Base-by-base conservation (phyloP, 1,140 invertebrate genomes). In the Diabrotica virgifera region DNA sequence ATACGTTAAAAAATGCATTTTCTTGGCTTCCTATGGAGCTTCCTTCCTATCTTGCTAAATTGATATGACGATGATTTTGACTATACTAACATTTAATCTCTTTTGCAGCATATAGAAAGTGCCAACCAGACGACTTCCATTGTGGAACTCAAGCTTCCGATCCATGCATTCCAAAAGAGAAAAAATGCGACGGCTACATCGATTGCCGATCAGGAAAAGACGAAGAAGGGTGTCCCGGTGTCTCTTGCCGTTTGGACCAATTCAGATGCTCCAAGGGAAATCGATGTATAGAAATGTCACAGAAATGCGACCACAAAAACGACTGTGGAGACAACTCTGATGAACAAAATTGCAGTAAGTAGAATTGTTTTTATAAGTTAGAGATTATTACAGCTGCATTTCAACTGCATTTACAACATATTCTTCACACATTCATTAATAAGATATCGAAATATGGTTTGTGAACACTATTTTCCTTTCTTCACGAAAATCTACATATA, bases 241-340 rank as follows among this genome's bases (percentile, higher is more conserved):
- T 86, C 6, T 83, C 89, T 14, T 96, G 94, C 73, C 84, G 87
- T 53, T 82, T 95, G 65, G 93, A 95, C 80, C 93, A 96, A 83
- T 96, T 95, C 82, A 85, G 92, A 38, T 97, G 95, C 79, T 87
- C 88, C 65, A 87, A 90, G 69, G 91, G 90, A 10, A 40, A 56
- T 46, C 60, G 89, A 67, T 97, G 95, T 79, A 88, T 96, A 62
- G 92, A 95, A 70, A 84, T 86, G 46, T 81, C 83, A 50, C 84
- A 87, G 67, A 93, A 93, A 77, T 96, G 94, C 77, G 93, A 96
- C 80, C 91, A 96, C 78, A 88, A 88, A 74, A 89, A 94, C 76
- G 93, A 96, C 75, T 96, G 93, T 73, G 90, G 87, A 5, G 94
- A 96, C 77, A 93, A 92, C 75, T 92, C 90, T 7, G 94, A 96